A percentile compares a stretch with the other conserved stretches of the same genome.
These are phyloP conservation scores for Meda fulgida DNA, from an alignment of 2,797 vertebrate species.

Conservation along the genomic window DNA sequence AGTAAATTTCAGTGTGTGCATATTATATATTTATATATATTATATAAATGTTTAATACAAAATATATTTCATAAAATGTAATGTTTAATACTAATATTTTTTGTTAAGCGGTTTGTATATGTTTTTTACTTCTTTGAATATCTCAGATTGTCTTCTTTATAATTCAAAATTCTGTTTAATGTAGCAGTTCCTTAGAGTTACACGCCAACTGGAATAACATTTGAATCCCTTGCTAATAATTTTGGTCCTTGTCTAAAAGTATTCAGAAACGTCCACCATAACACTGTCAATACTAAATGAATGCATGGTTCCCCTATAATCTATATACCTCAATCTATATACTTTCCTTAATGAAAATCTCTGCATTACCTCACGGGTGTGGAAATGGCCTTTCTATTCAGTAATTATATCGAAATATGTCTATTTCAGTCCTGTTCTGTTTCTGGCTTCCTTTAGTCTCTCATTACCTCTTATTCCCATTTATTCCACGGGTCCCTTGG, in stretches of 20 bases:
- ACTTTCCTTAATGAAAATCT: not conserved
- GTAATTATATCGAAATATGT: constrained; percentile 18
- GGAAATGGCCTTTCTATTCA: not conserved
- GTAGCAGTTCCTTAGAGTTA: not conserved
- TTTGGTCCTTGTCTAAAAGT: not conserved
- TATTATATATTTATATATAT: not conserved
- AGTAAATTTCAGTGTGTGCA: not conserved
- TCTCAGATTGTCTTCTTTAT: not conserved
- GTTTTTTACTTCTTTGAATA: not conserved
- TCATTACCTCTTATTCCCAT: constrained; percentile 39
- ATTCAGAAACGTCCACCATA: not conserved
- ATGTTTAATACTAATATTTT: too few species aligned
- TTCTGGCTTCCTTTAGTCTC: constrained; percentile 10
- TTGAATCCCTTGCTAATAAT: not conserved
- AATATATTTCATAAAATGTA: too few species aligned
- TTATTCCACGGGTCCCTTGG: constrained; percentile 7
- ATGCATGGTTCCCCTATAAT: not conserved
- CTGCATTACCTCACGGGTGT: not conserved
- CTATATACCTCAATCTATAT: not conserved
- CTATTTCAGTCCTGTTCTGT: constrained; percentile 7
- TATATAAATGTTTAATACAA: not conserved
- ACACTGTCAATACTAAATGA: not conserved
- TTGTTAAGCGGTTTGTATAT: not conserved
- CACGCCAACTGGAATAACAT: not conserved
- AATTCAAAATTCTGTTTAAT: not conserved